Evolutionary conservation across 2,888 invertebrate species (phyloP), one percentile per base, ranked within the genome.

Genomic region (Apamea crenata): DNA sequence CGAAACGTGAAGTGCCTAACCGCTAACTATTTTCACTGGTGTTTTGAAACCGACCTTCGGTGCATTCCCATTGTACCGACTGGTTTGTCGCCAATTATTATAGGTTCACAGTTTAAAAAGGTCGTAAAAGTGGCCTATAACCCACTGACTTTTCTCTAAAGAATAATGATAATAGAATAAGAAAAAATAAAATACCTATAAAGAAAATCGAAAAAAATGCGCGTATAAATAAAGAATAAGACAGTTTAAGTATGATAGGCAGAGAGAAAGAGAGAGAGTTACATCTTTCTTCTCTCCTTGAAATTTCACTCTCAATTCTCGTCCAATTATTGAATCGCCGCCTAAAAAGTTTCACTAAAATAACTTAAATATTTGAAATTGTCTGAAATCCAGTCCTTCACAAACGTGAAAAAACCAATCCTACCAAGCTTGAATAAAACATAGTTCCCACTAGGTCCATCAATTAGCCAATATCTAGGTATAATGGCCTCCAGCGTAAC

Each of bases 21-120:
- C 77, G 80, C 88, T 89, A 71, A 87, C 89, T 86, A 67, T 87
- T 84, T 89, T 80, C 70, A 89, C 84, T 80, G 75, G 73, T 73
- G 76, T 74, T 81, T 81, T 70, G 69, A 82, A 75, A 84, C 78
- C 78, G 68, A 77, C 59, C 53, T 77, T 76, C 47, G 72, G 71
- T 74, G 16, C n/a, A 29, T 61, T 85, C 21, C n/a, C 14, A 47
- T 40, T 85, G 16, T 36, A 1, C 0, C 18, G 8, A 18, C 1
- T 53, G 10, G 36, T n/a, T 29, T 36, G 21, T 47, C 32, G 74
- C n/a, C 14, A n/a, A 8, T 50, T 4, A n/a, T 72, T 7, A 25
- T n/a, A 32, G 3, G 16, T 44, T 40, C 7, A 36, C 36, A 36
- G 40, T 40, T 40, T 40, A 40, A 40, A 7, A 40, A 40, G 40